Evolutionary conservation across 2,113 vertebrate species (phyloP), one percentile per base, ranked within the genome.

Genomic region (Chrysochloris asiatica): DNA sequence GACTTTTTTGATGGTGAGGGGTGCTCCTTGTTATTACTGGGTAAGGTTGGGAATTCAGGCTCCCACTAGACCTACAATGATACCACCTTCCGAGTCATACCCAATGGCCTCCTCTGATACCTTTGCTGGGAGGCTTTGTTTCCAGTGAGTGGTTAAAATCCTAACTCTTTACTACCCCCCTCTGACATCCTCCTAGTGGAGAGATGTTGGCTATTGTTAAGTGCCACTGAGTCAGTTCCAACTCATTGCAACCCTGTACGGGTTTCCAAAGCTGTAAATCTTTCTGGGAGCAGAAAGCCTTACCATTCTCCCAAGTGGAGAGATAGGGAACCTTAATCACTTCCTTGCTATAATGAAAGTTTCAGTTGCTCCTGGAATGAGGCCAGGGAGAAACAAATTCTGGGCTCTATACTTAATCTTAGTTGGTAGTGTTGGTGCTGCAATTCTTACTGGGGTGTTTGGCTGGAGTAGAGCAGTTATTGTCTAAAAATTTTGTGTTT

Each of bases 401-500:
- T 80, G 48, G 30, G 28, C 73, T 86, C 3, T 73, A 8, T 38
- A 4, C 8, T n/a, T 36, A 48, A 61, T 69, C 7, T 83, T 80
- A 80, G 50, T 13, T 79, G 33, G 26, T 17, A 50, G 16, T 8
- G 9, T 36, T 82, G n/a, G 9, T 61, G 2, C 24, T 19, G 0
- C 28, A 45, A 3, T 38, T 79, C 89, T 83, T 47, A 38, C 21
- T 52, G 1, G 52, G 45, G 11, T 38, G 2, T 92, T 87, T 75
- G 30, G 45, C n/a, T 61, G 19, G 4, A 80, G 14, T 56, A 59
- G 26, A 92, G 50, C 0, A 10, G 13, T 81, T 93, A 43, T 54
- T 80, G 22, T 19, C 26, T 76, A 21, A 47, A 86, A 75, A 22
- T 78, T 91, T 81, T 52, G n/a, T 92, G 14, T 79, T n/a, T 90